Base-by-base conservation (phyloP, 2,113 vertebrate species). In the Zapornia atra region DNA sequence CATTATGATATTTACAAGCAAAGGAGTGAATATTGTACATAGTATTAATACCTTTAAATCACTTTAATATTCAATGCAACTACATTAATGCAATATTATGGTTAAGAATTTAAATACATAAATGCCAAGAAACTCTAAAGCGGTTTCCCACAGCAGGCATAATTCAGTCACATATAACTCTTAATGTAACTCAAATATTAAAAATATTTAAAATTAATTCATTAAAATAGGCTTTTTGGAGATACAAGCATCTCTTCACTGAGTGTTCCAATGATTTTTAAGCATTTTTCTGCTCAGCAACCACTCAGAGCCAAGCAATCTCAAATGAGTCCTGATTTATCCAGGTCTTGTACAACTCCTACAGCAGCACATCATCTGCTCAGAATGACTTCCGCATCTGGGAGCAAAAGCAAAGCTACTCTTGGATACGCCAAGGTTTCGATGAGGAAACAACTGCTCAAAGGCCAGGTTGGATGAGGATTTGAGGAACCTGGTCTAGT, bases 41-140 rank as follows among this genome's bases (percentile, higher is more conserved):
- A 64, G 34, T 44, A 82, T 31, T 92, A 96, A 66, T 86, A 59
- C 2, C 29, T 75, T 94, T 96, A 95, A 93, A 96, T 96, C 90
- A 95, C 83, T 93, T 93, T 81, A 70, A 90, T 48, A 86, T 90
- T 86, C 81, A 77, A 19, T 75, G 29, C 26, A 66, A 86, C 68
- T 78, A 59, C 51, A 56, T 90, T 88, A 95, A 70, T 56, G 59
- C 33, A 77, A 70, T 80, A 12, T 88, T 90, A 94, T 34, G 21
- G 33, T 78, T 94, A 92, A 73, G 60, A 88, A 94, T 88, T 88
- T 82, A 83, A 93, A 86, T 34, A 75, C 20, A 90, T 88, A 88
- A 85, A 64, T 44, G 63, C 34, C 85, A 86, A 81, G 63, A 86
- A 90, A 94, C 54, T 91, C 51, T 90, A 90, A 82, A 88, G 36